Evolutionary conservation across 2,113 vertebrate genomes (phyloP).

Genomic region (Sminthopsis crassicaudata): DNA sequence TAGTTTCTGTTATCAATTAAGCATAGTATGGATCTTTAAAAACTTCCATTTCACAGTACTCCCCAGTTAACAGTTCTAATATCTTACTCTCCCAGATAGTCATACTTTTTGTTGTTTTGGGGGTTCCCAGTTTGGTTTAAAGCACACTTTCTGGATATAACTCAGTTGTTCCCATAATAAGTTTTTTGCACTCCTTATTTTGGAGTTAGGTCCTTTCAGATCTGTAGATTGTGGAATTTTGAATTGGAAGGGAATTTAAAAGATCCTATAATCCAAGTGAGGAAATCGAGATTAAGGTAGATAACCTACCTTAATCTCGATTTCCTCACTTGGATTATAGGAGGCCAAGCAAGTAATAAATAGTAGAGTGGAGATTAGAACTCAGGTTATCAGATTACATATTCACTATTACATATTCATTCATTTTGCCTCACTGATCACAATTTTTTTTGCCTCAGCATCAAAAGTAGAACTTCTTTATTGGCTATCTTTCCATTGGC

Average conservation of each 20-base stretch:
- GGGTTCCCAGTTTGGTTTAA: constrained; percentile 1
- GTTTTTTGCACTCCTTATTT: constrained; percentile 42
- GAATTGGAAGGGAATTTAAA: neutral
- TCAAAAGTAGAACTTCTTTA: constrained; percentile 17
- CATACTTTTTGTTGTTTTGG: constrained; percentile 18
- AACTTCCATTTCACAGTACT: neutral
- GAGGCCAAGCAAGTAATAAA: neutral
- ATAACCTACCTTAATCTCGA: no score
- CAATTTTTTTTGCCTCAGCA: no score
- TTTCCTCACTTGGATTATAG: no score
- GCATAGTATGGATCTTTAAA: neutral
- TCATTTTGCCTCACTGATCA: neutral
- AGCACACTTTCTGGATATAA: constrained; percentile 8
- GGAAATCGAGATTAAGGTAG: neutral
- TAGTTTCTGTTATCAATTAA: neutral
- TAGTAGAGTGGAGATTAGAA: neutral
- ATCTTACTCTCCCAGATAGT: neutral
- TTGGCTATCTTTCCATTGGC: neutral
- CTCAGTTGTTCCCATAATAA: neutral
- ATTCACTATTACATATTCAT: neutral
- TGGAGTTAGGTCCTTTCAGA: constrained; percentile 39
- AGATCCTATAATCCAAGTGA: neutral
- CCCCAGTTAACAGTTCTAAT: neutral
- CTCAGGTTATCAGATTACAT: neutral
- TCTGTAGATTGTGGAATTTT: neutral